A percentile compares a stretch with the other conserved stretches of the same genome.
phyloP scores from a whole-genome alignment of 2,888 invertebrate genomes.

The Drosophila eohydei region DNA sequence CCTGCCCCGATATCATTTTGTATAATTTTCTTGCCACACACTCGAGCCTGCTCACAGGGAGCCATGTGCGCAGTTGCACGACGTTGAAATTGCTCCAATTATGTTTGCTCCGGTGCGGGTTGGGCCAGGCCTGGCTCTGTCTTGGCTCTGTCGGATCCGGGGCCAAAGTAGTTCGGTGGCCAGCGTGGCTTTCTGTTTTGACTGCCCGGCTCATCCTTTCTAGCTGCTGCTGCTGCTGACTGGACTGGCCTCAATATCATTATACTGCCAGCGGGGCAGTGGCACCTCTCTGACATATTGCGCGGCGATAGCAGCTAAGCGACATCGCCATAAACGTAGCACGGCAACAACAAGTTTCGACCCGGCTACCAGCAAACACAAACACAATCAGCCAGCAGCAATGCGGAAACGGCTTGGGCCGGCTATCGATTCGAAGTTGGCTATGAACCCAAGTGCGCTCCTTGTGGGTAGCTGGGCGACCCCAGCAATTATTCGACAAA shows the following conservation, averaged over 20 bases:
- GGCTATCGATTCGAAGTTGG: slow-evolving; percentile 15
- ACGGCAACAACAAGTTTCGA: slow-evolving; percentile 35
- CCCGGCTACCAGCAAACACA: slow-evolving; percentile 22
- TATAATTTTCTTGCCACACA: slow-evolving; percentile 75
- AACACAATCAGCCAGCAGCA: slow-evolving; percentile 21
- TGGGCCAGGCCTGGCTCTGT: slow-evolving; percentile 16
- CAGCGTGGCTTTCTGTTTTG: slow-evolving; percentile 1
- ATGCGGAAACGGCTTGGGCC: slow-evolving; percentile 47
- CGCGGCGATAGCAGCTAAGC: slow-evolving; percentile 26
- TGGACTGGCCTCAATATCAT: slow-evolving; percentile 60
- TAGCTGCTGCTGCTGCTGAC: neutral
- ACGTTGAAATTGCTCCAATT: slow-evolving; percentile 83
- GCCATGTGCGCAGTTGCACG: slow-evolving; percentile 76
- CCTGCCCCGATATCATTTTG: slow-evolving; percentile 70
- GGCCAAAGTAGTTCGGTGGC: slow-evolving; percentile 69
- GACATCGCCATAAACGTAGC: slow-evolving; percentile 54
- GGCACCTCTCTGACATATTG: slow-evolving; percentile 68
- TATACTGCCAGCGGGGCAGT: slow-evolving; percentile 54
- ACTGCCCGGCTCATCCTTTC: slow-evolving; percentile 30
- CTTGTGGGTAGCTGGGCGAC: slow-evolving; percentile 42
- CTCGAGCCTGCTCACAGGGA: slow-evolving; percentile 20
- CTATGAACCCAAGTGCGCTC: slow-evolving; percentile 19
- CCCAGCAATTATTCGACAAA: slow-evolving; percentile 70
- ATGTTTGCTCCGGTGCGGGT: slow-evolving; percentile 53
- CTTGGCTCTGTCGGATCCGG: slow-evolving; percentile 21